Percentiles rank a stretch among this genome's conserved stretches.
phyloP scores from a whole-genome alignment of 2,888 invertebrate genomes.

The Agrotis exclamationis region DNA sequence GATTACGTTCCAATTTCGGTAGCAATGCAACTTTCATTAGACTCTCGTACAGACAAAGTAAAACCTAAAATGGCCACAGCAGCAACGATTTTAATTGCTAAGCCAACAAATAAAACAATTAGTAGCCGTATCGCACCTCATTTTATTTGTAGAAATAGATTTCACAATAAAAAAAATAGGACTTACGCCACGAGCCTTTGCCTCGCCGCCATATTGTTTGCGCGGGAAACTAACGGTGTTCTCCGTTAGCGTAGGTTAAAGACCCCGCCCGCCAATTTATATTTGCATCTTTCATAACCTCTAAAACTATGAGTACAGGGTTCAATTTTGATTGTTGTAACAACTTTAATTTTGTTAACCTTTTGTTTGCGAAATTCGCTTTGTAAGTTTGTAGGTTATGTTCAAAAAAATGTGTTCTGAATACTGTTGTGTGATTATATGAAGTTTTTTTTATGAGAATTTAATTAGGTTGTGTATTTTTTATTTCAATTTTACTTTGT shows the following conservation, averaged over 20 bases:
- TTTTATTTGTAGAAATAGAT: conserved; percentile 37
- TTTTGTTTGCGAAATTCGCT: conserved; percentile 64
- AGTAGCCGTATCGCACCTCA: conserved; percentile 32
- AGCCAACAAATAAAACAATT: conserved; percentile 41
- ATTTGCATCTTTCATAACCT: conserved; percentile 53
- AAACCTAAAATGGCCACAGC: background rate
- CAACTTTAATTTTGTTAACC: conserved; percentile 55
- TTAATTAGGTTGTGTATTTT: conserved; percentile 31
- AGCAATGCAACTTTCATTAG: conserved; percentile 1
- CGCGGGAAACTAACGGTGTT: conserved; percentile 77
- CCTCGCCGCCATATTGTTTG: conserved; percentile 76
- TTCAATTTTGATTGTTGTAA: conserved; percentile 57
- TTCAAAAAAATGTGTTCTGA: conserved; percentile 52
- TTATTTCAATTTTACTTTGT: conserved; percentile 1
- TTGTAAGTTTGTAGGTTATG: conserved; percentile 64
- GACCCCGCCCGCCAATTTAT: conserved; percentile 67
- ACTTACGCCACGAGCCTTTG: conserved; percentile 65
- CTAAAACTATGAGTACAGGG: conserved; percentile 47
- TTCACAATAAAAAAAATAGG: conserved; percentile 61
- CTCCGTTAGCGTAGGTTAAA: conserved; percentile 75
- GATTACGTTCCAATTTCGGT: background rate
- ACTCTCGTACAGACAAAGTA: conserved; percentile 3
- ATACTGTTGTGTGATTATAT: conserved; percentile 37
- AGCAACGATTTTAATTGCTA: conserved; percentile 39
- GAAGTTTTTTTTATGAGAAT: conserved; percentile 4